Evolutionary conservation across 1,140 invertebrate species (phyloP).

Genomic region (Mylabris phalerata): DNA sequence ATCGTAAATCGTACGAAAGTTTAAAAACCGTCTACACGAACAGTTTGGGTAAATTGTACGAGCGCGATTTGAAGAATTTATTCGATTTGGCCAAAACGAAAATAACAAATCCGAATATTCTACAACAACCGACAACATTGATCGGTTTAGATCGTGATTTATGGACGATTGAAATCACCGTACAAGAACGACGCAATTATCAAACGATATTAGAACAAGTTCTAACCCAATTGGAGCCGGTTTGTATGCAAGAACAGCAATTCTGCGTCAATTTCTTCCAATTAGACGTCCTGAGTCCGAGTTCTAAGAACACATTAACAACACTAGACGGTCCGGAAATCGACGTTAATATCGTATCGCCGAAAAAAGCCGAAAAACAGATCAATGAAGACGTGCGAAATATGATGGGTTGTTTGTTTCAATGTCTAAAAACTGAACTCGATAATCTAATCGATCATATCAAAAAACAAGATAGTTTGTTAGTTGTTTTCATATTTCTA

Average conservation of each 20-base stretch:
- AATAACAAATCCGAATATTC: slow-evolving; percentile 21
- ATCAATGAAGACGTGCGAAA: slow-evolving; percentile 71
- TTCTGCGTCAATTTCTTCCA: slow-evolving; percentile 94
- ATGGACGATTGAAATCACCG: slow-evolving; percentile 51
- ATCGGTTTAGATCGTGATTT: slow-evolving; percentile 55
- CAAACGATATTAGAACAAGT: slow-evolving; percentile 74
- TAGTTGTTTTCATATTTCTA: slow-evolving; percentile 38
- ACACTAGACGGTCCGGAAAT: slow-evolving; percentile 43
- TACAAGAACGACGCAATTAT: slow-evolving; percentile 52
- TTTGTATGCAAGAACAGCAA: slow-evolving; percentile 90
- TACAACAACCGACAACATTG: slow-evolving; percentile 41
- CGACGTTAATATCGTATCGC: slow-evolving; percentile 40
- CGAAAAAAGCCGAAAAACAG: slow-evolving; percentile 60
- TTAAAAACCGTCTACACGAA: slow-evolving; percentile 74
- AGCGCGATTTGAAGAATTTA: slow-evolving; percentile 59
- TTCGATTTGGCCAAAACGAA: slow-evolving; percentile 36
- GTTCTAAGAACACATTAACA: slow-evolving; percentile 49
- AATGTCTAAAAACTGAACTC: slow-evolving; percentile 77
- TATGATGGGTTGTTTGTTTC: slow-evolving; percentile 85
- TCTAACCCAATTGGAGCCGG: slow-evolving; percentile 80
- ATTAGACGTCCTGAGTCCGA: slow-evolving; percentile 58
- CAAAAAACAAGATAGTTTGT: slow-evolving; percentile 85
- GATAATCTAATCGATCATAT: slow-evolving; percentile 77
- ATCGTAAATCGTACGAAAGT: slow-evolving; percentile 70
- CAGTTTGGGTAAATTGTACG: slow-evolving; percentile 75